Percentiles rank a stretch among this genome's conserved stretches.
These are phyloP conservation scores for Nothocercus nigrocapillus DNA, from an alignment of 2,113 vertebrate genomes.

Conservation along the genomic window DNA sequence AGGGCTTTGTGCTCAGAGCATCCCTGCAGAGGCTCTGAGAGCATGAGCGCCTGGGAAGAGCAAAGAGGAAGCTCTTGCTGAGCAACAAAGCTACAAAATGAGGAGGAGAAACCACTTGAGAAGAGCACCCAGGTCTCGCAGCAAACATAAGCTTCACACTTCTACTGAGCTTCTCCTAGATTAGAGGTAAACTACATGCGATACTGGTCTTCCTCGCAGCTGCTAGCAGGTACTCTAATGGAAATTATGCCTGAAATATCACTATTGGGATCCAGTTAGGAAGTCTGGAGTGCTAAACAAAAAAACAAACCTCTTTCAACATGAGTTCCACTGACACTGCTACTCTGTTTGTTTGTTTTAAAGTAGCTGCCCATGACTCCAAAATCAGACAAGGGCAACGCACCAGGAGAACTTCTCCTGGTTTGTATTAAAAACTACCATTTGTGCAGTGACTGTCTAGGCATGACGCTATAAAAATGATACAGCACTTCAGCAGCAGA, in stretches of 20 bases:
- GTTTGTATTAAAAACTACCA: neutral
- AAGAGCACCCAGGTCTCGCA: neutral
- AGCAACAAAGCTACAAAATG: neutral
- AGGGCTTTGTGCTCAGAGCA: neutral
- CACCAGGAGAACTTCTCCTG: neutral
- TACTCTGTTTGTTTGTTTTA: neutral
- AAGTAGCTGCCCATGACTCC: neutral
- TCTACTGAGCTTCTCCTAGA: neutral
- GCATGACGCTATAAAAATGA: neutral
- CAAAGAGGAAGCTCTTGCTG: fast-evolving
- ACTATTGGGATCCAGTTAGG: neutral
- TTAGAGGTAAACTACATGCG: neutral
- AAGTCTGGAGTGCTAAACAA: neutral
- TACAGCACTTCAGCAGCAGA: neutral
- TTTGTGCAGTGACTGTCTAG: neutral
- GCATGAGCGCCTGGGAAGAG: neutral
- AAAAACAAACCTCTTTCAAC: neutral
- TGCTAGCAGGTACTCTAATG: neutral
- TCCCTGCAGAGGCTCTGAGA: neutral
- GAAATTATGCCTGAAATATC: neutral
- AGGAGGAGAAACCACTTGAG: neutral
- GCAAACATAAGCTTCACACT: neutral
- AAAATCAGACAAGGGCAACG: neutral
- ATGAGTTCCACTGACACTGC: neutral
- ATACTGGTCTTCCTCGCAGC: neutral